Evolutionary conservation across 1,140 invertebrate species (phyloP).

Genomic region (Bradysia coprophila): DNA sequence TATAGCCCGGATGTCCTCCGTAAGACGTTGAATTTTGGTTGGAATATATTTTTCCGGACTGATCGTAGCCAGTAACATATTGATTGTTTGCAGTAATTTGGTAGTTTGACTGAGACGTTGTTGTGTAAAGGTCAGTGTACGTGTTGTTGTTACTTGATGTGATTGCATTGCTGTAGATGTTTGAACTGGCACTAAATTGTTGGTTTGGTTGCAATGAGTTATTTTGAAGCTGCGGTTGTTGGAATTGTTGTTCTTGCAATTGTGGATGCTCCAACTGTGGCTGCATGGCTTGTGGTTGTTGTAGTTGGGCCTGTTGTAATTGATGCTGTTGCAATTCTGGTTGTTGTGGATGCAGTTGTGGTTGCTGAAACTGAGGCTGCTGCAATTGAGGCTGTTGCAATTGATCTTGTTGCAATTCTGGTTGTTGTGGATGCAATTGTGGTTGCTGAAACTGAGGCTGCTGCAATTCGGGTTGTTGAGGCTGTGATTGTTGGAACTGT

Average conservation of each 20-base stretch:
- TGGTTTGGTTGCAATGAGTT: neutral
- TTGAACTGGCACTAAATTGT: no score
- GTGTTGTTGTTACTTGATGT: no score
- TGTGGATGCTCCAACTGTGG: slow-evolving; percentile 3
- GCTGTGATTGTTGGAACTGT: slow-evolving; percentile 11
- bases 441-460: neutral
- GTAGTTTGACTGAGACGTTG: neutral
- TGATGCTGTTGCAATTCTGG: neutral
- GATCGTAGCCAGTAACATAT: neutral
- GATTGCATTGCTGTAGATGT: no score
- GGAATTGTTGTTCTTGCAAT: slow-evolving; percentile 3
- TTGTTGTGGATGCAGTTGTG: neutral
- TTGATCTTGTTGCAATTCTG: neutral
- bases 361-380: neutral
- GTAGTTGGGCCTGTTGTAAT: neutral
- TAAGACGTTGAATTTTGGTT: neutral
- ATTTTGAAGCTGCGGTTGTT: neutral
- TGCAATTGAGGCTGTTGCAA: neutral
- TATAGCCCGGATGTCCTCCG: slow-evolving; percentile 16
- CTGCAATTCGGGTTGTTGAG: neutral
- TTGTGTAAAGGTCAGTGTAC: neutral
- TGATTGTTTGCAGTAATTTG: slow-evolving; percentile 5
- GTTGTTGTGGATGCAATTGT: neutral
- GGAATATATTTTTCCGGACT: neutral
- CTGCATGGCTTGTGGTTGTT: neutral